Conservation (phyloP, 1,140 invertebrate species). For the Lepidurus packardi region DNA sequence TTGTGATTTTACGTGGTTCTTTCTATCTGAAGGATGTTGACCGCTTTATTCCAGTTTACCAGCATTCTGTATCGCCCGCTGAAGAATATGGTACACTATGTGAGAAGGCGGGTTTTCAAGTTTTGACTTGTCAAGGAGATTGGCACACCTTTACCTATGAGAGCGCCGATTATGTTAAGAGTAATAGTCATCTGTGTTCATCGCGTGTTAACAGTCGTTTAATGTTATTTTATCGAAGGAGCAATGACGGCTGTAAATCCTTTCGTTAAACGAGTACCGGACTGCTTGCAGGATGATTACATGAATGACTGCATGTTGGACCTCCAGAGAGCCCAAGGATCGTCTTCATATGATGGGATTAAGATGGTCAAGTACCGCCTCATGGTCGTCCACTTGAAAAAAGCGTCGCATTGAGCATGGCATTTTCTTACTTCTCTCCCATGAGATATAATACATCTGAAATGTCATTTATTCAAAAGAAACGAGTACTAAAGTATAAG, state of each 20-base stretch:
- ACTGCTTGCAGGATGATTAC: too few species aligned
- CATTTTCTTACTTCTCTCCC: too few species aligned
- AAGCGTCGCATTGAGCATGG: too few species aligned
- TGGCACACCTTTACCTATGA: slow-evolving; percentile 59
- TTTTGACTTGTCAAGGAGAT: slow-evolving; percentile 57
- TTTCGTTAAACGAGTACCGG: too few species aligned
- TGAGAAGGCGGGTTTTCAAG: slow-evolving; percentile 58
- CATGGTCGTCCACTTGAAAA: slow-evolving; percentile 39
- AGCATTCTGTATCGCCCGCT: slow-evolving; percentile 53
- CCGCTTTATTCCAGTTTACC: slow-evolving; percentile 48
- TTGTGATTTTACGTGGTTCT: not conserved
- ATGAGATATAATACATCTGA: too few species aligned
- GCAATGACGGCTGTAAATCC: slow-evolving; percentile 39
- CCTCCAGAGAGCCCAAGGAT: not conserved
- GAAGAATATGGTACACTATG: slow-evolving; percentile 56
- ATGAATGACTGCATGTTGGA: too few species aligned
- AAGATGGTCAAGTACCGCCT: slow-evolving; percentile 40
- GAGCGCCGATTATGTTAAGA: slow-evolving; percentile 46
- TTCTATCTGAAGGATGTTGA: slow-evolving; percentile 48
- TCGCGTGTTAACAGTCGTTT: slow-evolving; percentile 57
- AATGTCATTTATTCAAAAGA: too few species aligned
- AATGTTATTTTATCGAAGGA: slow-evolving; percentile 44
- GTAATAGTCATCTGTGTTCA: slow-evolving; percentile 52
- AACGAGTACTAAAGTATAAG: too few species aligned
- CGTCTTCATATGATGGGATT: slow-evolving; percentile 37